phyloP scores from a whole-genome alignment of 2,113 vertebrate species.

The Poeciliopsis retropinna region DNA sequence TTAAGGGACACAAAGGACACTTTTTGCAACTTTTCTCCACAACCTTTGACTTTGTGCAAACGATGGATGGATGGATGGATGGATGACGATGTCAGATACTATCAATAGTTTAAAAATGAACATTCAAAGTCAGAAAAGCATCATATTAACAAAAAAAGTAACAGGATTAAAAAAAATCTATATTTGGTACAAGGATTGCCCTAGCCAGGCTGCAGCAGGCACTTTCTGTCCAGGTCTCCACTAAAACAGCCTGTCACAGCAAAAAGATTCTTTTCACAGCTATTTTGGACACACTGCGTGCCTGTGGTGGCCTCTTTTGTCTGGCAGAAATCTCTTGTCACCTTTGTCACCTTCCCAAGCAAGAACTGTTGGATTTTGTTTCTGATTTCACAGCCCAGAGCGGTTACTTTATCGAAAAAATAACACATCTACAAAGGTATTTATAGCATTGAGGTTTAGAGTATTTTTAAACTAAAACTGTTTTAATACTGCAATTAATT shows the following conservation, averaged over 20 bases:
- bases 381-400: slow-evolving; percentile 10
- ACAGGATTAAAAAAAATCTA: too few species aligned
- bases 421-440: neutral
- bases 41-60: too few species aligned
- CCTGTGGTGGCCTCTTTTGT: slow-evolving; percentile 61
- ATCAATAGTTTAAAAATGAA: too few species aligned
- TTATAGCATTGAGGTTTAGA: too few species aligned
- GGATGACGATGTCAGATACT: too few species aligned
- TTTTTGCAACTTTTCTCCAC: too few species aligned
- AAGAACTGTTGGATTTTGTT: slow-evolving; percentile 20
- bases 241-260: slow-evolving; percentile 57
- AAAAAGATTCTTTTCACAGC: slow-evolving; percentile 58
- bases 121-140: too few species aligned
- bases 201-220: slow-evolving; percentile 37
- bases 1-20: too few species aligned
- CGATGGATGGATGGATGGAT: too few species aligned
- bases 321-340: slow-evolving; percentile 64
- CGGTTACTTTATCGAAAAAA: slow-evolving; percentile 3
- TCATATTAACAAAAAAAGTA: too few species aligned
- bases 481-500: neutral
- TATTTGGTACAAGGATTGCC: slow-evolving; percentile 59
- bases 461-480: neutral
- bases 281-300: slow-evolving; percentile 56
- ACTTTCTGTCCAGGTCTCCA: slow-evolving; percentile 56
- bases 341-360: slow-evolving; percentile 61